Evolutionary conservation across 92 coral and sea anemone genomes (phyloP), one percentile per base, ranked within the genome.

Genomic region (Porites lobata): DNA sequence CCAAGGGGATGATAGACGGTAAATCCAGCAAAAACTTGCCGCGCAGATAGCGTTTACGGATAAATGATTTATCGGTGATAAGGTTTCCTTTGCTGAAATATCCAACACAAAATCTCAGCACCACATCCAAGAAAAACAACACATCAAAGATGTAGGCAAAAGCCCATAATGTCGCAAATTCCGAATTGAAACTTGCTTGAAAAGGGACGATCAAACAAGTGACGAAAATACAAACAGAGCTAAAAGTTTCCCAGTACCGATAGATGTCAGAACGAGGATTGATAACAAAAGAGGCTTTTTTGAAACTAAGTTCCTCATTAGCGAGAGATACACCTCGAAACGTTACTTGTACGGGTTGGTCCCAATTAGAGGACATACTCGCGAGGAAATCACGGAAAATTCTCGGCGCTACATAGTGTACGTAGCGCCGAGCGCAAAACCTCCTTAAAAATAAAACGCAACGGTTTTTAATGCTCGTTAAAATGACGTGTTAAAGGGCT

Each of bases 101-200:
- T 8, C 96, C 98, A 66, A 95, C 81, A 78, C 70, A 87, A 72
- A 95, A 95, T 50, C 75, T 86, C 9, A 93, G 72, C 87, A 88
- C 21, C 22, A 93, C 76, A 70, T 95, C 98, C 66, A 75, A 43
- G 73, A 95, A 70, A 87, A 90, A 95, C 9, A 91, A 47, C 7
- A 85, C 93, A 64, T 95, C 98, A 51, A 76, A 56, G 24, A 93
- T 19, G 83, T 95, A 95, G 9, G 82, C 81, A 20, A 86, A 82
- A 74, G 83, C 83, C 98, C 98, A 95, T 32, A 95, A 75, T 0
- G 13, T 17, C 7, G 13, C 20, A 2, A 54, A 3, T 32, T 86
- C 32, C 47, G 98, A 91, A 76, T 95, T 77, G 79, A 93, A 93
- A 76, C 94, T 79, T 56, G 96, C 96, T 91, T 95, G 98, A 52